Evolutionary conservation across 1,140 invertebrate species (phyloP).

Genomic region (Ceratitis capitata): DNA sequence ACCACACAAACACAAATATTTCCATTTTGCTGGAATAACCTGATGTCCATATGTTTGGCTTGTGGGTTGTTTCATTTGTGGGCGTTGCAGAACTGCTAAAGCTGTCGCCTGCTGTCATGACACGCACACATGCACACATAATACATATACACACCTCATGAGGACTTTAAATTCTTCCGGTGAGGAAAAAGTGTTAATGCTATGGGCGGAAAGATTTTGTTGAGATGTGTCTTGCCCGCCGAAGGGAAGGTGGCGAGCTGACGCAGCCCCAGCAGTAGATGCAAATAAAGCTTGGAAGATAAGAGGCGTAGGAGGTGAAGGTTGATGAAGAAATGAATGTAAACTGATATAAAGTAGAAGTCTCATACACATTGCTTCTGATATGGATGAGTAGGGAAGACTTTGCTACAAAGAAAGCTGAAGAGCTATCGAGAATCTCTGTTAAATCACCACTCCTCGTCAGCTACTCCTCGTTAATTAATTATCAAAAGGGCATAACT

Average conservation of each 20-base stretch:
- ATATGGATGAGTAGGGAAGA: too few species aligned
- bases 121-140: too few species aligned
- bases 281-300: not conserved
- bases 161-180: slow-evolving; percentile 12
- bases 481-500: too few species aligned
- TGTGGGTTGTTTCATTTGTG: not conserved
- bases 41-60: too few species aligned
- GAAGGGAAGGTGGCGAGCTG: not conserved
- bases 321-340: not conserved
- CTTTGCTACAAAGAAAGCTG: too few species aligned
- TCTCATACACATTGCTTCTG: too few species aligned
- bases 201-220: not conserved
- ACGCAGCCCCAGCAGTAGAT: not conserved
- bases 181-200: not conserved
- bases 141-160: too few species aligned
- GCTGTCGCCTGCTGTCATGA: not conserved
- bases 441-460: too few species aligned
- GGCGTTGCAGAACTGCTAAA: slow-evolving; percentile 26
- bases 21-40: not conserved
- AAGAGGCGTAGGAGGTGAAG: not conserved
- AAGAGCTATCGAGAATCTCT: too few species aligned
- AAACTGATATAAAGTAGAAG: not conserved
- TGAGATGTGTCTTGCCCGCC: not conserved
- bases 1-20: not conserved
- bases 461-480: too few species aligned